Conservation (phyloP, 2,797 vertebrate genomes). For the Anableps anableps region DNA sequence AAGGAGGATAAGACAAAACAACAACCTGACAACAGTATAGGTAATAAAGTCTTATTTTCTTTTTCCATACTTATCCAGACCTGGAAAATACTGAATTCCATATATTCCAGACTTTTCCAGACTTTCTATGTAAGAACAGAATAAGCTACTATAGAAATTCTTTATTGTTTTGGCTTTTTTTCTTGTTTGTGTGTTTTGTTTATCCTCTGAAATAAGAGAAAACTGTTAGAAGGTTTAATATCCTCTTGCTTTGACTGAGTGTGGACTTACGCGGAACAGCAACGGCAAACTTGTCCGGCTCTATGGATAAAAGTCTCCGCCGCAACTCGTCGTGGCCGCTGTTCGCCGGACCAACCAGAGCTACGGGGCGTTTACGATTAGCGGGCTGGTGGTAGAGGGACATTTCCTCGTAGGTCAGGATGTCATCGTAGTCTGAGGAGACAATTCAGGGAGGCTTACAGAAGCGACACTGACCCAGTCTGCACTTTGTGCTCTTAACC, state of each 20-base stretch:
- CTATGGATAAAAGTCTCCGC: conserved; percentile 87
- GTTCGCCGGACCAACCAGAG: conserved; percentile 91
- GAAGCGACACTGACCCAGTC: conserved; percentile 25
- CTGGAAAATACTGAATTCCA: background rate
- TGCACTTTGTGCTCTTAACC: conserved; percentile 21
- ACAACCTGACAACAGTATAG: background rate
- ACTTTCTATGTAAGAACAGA: background rate
- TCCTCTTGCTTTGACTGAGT: background rate
- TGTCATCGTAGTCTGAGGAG: conserved; percentile 88
- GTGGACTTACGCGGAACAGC: conserved; percentile 90
- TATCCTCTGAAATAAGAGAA: background rate
- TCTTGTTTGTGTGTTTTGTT: background rate
- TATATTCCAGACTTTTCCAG: background rate
- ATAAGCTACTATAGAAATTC: background rate
- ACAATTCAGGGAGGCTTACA: conserved; percentile 27
- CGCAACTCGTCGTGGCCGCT: conserved; percentile 93
- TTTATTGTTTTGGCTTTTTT: background rate
- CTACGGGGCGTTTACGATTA: conserved; percentile 91
- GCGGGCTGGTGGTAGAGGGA: conserved; percentile 95
- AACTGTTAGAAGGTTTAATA: background rate
- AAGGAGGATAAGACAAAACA: background rate
- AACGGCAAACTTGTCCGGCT: conserved; percentile 89
- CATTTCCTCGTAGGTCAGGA: conserved; percentile 97
- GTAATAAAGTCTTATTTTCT: background rate
- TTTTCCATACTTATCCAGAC: background rate